phyloP scores from a whole-genome alignment of 1,140 invertebrate species.

The Drosophila grimshawi region DNA sequence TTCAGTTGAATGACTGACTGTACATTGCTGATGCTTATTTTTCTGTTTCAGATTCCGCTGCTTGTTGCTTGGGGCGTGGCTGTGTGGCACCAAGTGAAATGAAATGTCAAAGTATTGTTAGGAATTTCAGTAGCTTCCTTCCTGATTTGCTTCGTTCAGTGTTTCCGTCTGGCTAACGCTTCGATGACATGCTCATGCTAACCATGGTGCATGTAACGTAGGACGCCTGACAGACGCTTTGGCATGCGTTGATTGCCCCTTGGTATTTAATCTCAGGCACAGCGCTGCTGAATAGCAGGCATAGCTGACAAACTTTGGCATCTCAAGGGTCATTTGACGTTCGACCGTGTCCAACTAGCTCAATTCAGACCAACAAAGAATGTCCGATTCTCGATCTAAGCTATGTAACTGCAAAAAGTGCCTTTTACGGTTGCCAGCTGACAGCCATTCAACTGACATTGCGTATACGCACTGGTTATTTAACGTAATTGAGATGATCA shows the following conservation, averaged over 20 bases:
- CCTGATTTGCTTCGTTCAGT: conserved; percentile 52
- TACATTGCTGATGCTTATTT: conserved; percentile 4
- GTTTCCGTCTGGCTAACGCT: conserved; percentile 11
- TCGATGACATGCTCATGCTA: conserved; percentile 28
- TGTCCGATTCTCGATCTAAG: background rate
- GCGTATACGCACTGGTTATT: background rate
- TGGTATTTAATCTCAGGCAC: conserved; percentile 64
- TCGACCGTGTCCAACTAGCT: conserved; percentile 3
- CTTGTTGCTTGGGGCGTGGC: conserved; percentile 3
- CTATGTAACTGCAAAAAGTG: background rate
- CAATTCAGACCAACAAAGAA: too few relatives aligned
- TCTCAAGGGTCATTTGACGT: conserved; percentile 17
- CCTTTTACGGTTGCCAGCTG: too few relatives aligned
- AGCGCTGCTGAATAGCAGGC: conserved; percentile 29
- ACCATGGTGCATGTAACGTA: background rate
- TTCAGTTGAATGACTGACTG: background rate
- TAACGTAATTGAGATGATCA: too few relatives aligned
- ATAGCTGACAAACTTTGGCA: conserved; percentile 16
- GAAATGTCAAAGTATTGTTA: conserved; percentile 64
- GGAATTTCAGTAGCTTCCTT: conserved; percentile 57
- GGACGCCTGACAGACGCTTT: conserved; percentile 28
- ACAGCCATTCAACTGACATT: background rate
- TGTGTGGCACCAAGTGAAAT: conserved; percentile 22
- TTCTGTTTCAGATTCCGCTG: background rate
- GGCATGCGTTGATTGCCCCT: conserved; percentile 64